Conservation (phyloP, 2,797 vertebrate species). For the Paratrypauchen microcephalus region DNA sequence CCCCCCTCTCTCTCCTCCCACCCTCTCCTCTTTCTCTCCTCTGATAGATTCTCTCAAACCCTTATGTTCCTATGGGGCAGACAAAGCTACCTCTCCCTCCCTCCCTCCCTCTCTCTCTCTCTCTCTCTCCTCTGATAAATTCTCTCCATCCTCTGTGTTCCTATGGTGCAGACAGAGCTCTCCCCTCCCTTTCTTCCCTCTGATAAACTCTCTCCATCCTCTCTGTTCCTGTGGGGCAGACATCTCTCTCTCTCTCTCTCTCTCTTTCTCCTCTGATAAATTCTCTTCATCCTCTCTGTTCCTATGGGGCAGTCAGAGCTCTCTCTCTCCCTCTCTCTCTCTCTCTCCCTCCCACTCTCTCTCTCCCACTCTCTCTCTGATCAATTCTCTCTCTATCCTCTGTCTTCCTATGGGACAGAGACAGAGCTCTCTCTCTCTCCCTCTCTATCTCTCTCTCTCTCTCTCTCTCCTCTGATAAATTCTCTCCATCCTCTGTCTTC, state of each 20-base stretch:
- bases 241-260: neutral
- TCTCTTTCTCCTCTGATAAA: slow-evolving; percentile 5
- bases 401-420: neutral
- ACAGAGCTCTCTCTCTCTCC: too few relatives aligned
- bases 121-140: slow-evolving; percentile 5
- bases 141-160: neutral
- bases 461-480: slow-evolving; percentile 5
- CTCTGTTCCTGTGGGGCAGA: neutral
- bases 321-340: neutral
- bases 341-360: neutral
- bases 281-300: neutral
- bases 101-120: too few relatives aligned
- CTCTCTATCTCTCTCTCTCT: neutral
- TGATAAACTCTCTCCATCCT: neutral
- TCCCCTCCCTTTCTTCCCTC: neutral
- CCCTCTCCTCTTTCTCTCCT: too few relatives aligned
- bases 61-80: too few relatives aligned
- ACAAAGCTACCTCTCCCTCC: too few relatives aligned
- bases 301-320: neutral
- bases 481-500: neutral
- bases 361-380: neutral
- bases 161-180: neutral
- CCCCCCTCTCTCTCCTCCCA: neutral
- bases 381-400: neutral
- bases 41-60: too few relatives aligned